phyloP scores from a whole-genome alignment of 2,113 vertebrate species.

The Apodemus speciosus region DNA sequence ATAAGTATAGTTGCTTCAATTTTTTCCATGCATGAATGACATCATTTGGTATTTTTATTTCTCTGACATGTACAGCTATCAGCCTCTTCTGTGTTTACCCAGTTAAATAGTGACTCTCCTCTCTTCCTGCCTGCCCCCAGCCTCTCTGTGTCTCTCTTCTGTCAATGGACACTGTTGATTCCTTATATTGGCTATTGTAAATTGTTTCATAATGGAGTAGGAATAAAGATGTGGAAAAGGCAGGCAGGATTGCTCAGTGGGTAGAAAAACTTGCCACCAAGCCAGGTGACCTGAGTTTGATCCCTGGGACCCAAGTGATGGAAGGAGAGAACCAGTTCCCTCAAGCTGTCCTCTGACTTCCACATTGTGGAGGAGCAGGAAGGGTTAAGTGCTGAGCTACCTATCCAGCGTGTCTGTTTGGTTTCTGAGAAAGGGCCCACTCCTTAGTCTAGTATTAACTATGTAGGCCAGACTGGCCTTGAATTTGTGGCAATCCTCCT shows the following conservation, averaged over 20 bases:
- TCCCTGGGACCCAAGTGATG: neutral
- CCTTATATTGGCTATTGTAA: neutral
- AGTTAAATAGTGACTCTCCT: neutral
- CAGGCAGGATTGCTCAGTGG: neutral
- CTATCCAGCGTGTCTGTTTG: neutral
- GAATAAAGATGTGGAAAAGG: neutral
- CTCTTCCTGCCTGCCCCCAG: neutral
- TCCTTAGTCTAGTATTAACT: neutral
- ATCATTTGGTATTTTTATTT: neutral
- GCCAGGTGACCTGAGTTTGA: neutral
- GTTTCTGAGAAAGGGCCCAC: neutral
- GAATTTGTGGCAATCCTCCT: neutral
- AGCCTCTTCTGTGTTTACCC: neutral
- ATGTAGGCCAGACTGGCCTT: neutral
- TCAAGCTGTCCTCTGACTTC: neutral
- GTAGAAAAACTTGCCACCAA: neutral
- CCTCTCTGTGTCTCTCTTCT: neutral
- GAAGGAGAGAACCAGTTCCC: neutral
- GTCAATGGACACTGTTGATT: neutral
- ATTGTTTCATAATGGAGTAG: neutral
- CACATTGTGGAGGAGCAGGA: neutral
- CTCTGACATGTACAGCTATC: neutral
- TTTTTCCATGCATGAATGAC: too few species aligned
- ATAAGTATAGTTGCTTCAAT: neutral
- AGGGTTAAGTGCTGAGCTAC: neutral